A percentile compares a stretch with the other conserved stretches of the same genome.
phyloP scores from a whole-genome alignment of 1,140 invertebrate species.

The Leptonema lineaticorne region DNA sequence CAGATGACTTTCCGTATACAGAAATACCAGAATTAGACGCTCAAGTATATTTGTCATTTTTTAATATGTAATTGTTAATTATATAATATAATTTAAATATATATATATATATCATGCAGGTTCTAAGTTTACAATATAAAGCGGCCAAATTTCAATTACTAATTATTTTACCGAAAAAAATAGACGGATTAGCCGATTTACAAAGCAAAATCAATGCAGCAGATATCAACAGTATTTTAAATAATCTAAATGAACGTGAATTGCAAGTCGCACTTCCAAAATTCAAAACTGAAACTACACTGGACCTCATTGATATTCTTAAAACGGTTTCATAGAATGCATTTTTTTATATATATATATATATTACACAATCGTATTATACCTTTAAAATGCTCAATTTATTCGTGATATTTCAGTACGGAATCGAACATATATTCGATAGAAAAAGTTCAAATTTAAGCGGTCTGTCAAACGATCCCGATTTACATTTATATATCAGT shows the following conservation, averaged over 20 bases:
- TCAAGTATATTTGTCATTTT: conserved; percentile 1
- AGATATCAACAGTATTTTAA: conserved; percentile 43
- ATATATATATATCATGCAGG: conserved; percentile 44
- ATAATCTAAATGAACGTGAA: conserved; percentile 43
- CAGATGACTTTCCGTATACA: conserved; percentile 25
- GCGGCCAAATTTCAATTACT: conserved; percentile 61
- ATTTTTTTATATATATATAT: conserved; percentile 9
- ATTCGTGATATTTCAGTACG: conserved; percentile 40
- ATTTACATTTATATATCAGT: conserved; percentile 51
- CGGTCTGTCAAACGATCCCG: conserved; percentile 58
- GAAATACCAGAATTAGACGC: conserved; percentile 32
- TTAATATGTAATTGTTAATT: neutral
- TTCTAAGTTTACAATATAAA: conserved; percentile 62
- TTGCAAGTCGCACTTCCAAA: conserved; percentile 61
- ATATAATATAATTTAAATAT: neutral
- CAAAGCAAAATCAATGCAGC: conserved; percentile 48
- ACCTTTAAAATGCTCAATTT: conserved; percentile 40
- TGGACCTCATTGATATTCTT: conserved; percentile 59
- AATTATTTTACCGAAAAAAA: conserved; percentile 63
- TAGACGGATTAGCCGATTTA: conserved; percentile 54
- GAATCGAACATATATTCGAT: conserved; percentile 58
- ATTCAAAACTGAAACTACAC: conserved; percentile 60
- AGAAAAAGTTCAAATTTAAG: conserved; percentile 60
- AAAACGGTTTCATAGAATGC: conserved; percentile 55
- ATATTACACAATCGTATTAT: neutral